Conservation (phyloP, 1,140 invertebrate species). For the Probaryconus sp. region DNA sequence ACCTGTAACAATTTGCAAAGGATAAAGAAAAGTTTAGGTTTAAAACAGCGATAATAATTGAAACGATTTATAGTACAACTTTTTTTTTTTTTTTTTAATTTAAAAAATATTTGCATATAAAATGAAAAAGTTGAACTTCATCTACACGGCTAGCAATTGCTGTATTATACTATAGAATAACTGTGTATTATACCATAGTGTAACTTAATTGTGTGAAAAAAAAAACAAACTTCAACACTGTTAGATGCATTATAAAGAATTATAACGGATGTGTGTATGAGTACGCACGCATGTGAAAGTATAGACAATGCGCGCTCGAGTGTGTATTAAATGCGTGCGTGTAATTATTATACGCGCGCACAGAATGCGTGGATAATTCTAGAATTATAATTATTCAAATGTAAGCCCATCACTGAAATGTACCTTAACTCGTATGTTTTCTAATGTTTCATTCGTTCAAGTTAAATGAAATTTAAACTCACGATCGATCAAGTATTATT, state of each 20-base stretch:
- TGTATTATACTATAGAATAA: constrained; percentile 35
- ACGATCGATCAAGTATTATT: neutral
- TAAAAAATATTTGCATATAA: too few relatives aligned
- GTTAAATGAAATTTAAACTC: neutral
- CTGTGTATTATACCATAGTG: constrained; percentile 22
- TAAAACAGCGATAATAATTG: too few relatives aligned
- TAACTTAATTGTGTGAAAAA: constrained; percentile 48
- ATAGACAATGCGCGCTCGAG: too few relatives aligned
- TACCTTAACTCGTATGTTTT: too few relatives aligned
- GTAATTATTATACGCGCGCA: constrained; percentile 17
- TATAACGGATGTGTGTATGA: constrained; percentile 8
- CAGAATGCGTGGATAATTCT: constrained; percentile 15
- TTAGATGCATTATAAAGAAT: constrained; percentile 40
- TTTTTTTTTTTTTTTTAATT: constrained; percentile 1
- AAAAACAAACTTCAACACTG: constrained; percentile 47
- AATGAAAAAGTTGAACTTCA: constrained; percentile 21
- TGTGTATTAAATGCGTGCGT: too few relatives aligned
- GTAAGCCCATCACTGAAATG: constrained; percentile 39
- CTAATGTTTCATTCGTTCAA: too few relatives aligned
- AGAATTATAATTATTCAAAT: constrained; percentile 25
- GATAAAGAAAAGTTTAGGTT: too few relatives aligned
- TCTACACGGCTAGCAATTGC: constrained; percentile 18
- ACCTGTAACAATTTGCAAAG: too few relatives aligned
- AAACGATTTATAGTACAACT: constrained; percentile 18
- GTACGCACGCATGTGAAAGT: too few relatives aligned